A percentile compares a stretch with the other conserved stretches of the same genome.
Conservation (phyloP, 1,140 invertebrate genomes). For the Caenorhabditis briggsae region DNA sequence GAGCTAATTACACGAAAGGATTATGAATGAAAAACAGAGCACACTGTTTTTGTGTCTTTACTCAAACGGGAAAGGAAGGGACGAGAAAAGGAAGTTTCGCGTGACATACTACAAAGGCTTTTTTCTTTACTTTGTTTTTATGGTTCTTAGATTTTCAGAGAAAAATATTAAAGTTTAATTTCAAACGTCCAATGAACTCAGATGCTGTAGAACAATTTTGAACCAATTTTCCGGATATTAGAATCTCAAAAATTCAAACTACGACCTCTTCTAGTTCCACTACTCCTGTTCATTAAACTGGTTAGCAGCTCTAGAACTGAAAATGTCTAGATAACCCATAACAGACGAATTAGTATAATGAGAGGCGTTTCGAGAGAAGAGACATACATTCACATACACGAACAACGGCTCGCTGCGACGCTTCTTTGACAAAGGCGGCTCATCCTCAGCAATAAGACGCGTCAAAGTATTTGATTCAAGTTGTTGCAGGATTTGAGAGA, state of each 20-base stretch:
- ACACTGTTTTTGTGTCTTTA: slow-evolving; percentile 20
- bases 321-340: neutral
- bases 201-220: no score
- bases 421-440: neutral
- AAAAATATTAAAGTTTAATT: no score
- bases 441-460: slow-evolving; percentile 31
- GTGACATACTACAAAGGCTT: neutral
- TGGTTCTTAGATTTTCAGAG: no score
- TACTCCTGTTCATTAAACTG: no score
- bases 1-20: slow-evolving; percentile 52
- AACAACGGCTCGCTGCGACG: slow-evolving; percentile 17
- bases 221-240: no score
- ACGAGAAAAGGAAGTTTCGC: neutral
- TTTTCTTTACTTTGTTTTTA: neutral
- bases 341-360: slow-evolving; percentile 53
- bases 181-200: no score
- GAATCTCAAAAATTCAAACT: neutral
- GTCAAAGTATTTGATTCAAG: slow-evolving; percentile 41
- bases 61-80: slow-evolving; percentile 16
- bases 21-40: slow-evolving; percentile 29
- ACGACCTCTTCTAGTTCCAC: no score
- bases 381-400: neutral
- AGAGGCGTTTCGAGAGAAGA: slow-evolving; percentile 46
- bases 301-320: neutral
- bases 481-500: slow-evolving; percentile 44